Base-by-base conservation (phyloP, 2,797 vertebrate genomes). In the Etheostoma perlongum region DNA sequence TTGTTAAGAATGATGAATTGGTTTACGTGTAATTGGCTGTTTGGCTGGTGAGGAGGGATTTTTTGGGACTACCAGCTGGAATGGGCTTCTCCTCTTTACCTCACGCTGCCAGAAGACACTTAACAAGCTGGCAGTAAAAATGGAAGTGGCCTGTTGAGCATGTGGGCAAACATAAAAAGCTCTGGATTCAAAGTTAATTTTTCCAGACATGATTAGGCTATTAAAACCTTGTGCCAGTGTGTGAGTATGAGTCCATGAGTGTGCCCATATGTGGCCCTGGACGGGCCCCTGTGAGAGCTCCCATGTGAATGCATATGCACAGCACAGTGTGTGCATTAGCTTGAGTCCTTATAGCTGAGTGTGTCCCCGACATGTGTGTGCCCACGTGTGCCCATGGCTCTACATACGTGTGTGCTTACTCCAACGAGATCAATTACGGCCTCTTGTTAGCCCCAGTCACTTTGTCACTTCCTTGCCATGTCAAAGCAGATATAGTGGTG, bases 101-200 rank as follows among this genome's bases (percentile, higher is more conserved):
- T 84, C 46, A 62, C 16, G 7, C 90, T 95, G 95, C 94, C 95
- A 96, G 95, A 93, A 96, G 94, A 94, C 89, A 90, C 94, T 96
- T 94, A 95, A 95, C 94, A 94, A 88, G 93, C 95, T 96, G 95
- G 93, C 95, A 96, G 93, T 95, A 94, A 96, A 96, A 93, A 93
- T 92, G 86, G 84, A 95, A 94, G 94, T 93, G 85, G 91, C 87
- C 95, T 93, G 95, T 93, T 93, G 93, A 91, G 94, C 95, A 95
- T 96, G 94, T 95, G 96, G 94, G 95, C 95, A 95, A 94, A 94
- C 92, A 96, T 94, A 89, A 95, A 95, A 95, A 94, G 93, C 93
- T 93, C 90, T 88, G 91, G 89, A 90, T 96, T 95, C 95, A 94
- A 95, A 94, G 93, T 93, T 92, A 92, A 92, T 95, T 95, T 94